Evolutionary conservation across 1,140 invertebrate species (phyloP).

Genomic region (Battus philenor): DNA sequence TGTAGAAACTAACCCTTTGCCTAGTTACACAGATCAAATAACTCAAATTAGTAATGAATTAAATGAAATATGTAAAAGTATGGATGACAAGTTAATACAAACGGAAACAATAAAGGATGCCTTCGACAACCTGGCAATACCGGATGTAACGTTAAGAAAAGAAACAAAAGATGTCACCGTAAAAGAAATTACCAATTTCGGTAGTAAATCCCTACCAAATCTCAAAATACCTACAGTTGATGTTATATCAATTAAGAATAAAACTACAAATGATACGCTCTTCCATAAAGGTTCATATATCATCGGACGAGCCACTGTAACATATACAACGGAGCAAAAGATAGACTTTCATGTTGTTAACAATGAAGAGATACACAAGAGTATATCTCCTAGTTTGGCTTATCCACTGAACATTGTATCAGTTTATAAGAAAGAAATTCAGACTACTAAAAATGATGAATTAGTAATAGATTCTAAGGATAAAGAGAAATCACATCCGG

Average conservation of each 20-base stretch:
- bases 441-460: no score
- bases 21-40: slow-evolving; percentile 28
- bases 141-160: slow-evolving; percentile 59
- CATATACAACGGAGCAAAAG: slow-evolving; percentile 62
- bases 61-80: slow-evolving; percentile 18
- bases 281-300: slow-evolving; percentile 42
- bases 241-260: slow-evolving; percentile 23
- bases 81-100: slow-evolving; percentile 15
- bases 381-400: slow-evolving; percentile 30
- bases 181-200: slow-evolving; percentile 35
- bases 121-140: slow-evolving; percentile 63
- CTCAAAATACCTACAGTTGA: slow-evolving; percentile 32
- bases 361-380: slow-evolving; percentile 30
- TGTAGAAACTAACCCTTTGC: slow-evolving; percentile 31
- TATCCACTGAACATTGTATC: slow-evolving; percentile 61
- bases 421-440: slow-evolving; percentile 49
- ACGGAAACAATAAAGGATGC: slow-evolving; percentile 26
- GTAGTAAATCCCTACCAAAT: slow-evolving; percentile 42
- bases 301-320: slow-evolving; percentile 53
- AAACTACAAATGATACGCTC: slow-evolving; percentile 25
- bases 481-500: slow-evolving; percentile 20
- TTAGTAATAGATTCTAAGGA: slow-evolving; percentile 15
- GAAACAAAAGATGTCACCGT: slow-evolving; percentile 41
- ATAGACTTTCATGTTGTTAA: slow-evolving; percentile 57
- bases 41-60: slow-evolving; percentile 34